Conservation (phyloP, 2,797 vertebrate genomes). For the Adelosebastes latens region DNA sequence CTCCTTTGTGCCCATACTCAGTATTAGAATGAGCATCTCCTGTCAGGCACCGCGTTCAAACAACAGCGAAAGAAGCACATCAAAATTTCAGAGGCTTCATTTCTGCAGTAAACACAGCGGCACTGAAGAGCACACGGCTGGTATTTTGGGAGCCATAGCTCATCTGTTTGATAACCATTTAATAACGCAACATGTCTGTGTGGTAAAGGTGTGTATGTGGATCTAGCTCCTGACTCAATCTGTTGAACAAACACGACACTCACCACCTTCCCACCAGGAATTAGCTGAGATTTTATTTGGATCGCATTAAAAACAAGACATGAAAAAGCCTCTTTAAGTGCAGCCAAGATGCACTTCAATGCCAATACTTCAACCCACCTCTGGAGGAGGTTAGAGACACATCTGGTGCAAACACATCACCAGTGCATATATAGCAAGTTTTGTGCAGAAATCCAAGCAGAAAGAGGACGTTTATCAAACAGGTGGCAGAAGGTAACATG, state of each 20-base stretch:
- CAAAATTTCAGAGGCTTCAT: conserved; percentile 66
- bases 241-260: background rate
- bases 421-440: no score
- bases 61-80: conserved; percentile 39
- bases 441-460: background rate
- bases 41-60: background rate
- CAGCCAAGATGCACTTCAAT: background rate
- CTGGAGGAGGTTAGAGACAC: conserved; percentile 6
- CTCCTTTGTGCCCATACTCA: background rate
- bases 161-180: conserved; percentile 32
- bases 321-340: background rate
- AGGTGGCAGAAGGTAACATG: background rate
- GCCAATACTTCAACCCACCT: background rate
- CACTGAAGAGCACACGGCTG: background rate
- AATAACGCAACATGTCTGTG: conserved; percentile 61
- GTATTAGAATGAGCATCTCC: background rate
- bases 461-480: background rate
- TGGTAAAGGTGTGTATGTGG: background rate
- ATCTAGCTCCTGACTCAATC: background rate
- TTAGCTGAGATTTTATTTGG: background rate
- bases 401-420: background rate
- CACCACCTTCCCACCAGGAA: background rate
- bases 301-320: background rate
- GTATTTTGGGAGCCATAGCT: conserved; percentile 24
- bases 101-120: conserved; percentile 60